Evolutionary conservation across 2,797 vertebrate genomes (phyloP).

Genomic region (Astyanax mexicanus): DNA sequence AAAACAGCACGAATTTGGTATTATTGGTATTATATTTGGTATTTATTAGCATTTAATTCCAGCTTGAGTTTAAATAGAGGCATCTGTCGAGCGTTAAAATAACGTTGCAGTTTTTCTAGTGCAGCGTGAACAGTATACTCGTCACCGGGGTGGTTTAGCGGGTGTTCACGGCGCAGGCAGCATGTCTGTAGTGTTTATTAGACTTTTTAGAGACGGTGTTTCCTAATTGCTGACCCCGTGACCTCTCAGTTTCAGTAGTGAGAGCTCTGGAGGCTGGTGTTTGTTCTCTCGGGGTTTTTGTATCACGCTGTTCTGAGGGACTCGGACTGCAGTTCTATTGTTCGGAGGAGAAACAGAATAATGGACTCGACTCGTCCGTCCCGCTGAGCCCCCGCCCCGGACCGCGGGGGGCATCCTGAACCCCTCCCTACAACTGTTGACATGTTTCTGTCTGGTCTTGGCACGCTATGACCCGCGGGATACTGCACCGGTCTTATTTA

Average conservation of each 20-base stretch:
- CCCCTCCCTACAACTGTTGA: neutral
- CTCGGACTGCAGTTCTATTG: neutral
- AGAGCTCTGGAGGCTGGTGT: neutral
- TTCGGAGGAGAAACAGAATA: slow-evolving; percentile 11
- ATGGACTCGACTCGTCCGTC: neutral
- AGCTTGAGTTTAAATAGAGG: too few species aligned
- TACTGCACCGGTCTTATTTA: neutral
- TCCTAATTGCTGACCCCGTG: neutral
- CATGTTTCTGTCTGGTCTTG: slow-evolving; percentile 4
- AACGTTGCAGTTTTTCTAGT: too few species aligned
- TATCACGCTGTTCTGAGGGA: neutral
- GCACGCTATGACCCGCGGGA: neutral
- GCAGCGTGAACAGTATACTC: too few species aligned
- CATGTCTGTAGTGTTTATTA: neutral
- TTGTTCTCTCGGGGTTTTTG: neutral
- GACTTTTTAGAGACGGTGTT: neutral
- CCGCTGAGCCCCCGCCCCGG: neutral
- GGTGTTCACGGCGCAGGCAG: too few species aligned
- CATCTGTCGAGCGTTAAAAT: too few species aligned
- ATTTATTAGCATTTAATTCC: too few species aligned
- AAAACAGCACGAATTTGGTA: too few species aligned
- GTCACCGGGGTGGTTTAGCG: too few species aligned
- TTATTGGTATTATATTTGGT: too few species aligned
- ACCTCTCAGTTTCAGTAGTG: neutral
- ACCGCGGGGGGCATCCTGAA: neutral